These are phyloP conservation scores for Syngnathus rostellatus DNA, from an alignment of 2,797 vertebrate species.

Conservation along the genomic window DNA sequence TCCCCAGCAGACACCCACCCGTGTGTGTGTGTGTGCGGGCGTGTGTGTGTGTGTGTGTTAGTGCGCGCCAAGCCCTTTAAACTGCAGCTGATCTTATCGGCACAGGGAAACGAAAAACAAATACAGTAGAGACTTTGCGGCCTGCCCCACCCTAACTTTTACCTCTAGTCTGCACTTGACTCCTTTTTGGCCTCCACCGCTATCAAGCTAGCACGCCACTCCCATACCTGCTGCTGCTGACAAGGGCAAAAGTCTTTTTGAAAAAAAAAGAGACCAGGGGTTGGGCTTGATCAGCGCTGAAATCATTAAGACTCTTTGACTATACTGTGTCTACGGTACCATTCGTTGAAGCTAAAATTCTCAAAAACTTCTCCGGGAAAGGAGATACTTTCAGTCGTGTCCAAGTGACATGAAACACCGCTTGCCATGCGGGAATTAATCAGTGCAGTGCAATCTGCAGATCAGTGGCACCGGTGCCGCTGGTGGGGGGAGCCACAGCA, in stretches of 20 bases:
- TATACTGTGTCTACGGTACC: neutral
- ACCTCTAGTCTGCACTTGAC: conserved; percentile 11
- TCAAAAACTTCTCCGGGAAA: conserved; percentile 8
- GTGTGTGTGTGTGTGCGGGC: neutral
- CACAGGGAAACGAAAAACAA: conserved; percentile 41
- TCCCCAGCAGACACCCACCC: conserved; percentile 25
- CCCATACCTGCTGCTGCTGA: conserved; percentile 17
- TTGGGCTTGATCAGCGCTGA: neutral
- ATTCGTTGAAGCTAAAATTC: no score
- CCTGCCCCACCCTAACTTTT: conserved; percentile 16
- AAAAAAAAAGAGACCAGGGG: neutral
- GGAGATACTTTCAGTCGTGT: conserved; percentile 6
- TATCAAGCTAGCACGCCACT: conserved; percentile 21
- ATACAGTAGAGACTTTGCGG: conserved; percentile 17
- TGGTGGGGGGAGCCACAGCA: conserved; percentile 7
- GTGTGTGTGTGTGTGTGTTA: neutral
- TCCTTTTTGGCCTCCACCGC: conserved; percentile 27
- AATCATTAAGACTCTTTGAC: neutral
- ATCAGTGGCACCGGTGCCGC: conserved; percentile 24
- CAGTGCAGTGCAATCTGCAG: conserved; percentile 29
- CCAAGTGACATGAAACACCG: conserved; percentile 19
- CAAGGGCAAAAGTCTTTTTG: neutral
- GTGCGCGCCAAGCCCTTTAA: conserved; percentile 34
- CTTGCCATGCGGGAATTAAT: conserved; percentile 36
- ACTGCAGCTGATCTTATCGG: conserved; percentile 52